Evolutionary conservation across 23 tunicate species (phyloP).

Genomic region (Oikopleura dioica): DNA sequence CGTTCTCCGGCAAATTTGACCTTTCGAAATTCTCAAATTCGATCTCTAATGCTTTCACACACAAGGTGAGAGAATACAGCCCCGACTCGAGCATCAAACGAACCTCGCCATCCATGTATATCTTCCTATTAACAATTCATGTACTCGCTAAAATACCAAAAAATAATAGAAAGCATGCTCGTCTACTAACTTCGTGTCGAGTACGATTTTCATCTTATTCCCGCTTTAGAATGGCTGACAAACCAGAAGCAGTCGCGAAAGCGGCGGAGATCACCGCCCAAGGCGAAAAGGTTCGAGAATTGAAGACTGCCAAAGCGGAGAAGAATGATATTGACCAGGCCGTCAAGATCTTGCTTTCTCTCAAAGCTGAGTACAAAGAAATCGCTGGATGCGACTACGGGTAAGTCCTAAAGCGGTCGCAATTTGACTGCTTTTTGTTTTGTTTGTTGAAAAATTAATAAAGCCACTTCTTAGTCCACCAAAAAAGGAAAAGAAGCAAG

Average conservation of each 20-base stretch:
- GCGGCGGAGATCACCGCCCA: neutral
- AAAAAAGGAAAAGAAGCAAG: neutral
- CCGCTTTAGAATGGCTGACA: conserved; percentile 9
- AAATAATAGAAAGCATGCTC: no score
- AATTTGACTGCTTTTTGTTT: no score
- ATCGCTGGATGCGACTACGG: neutral
- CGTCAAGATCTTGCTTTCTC: neutral
- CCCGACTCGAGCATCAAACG: neutral
- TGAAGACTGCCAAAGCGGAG: neutral
- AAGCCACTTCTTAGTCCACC: no score
- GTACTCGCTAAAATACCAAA: no score
- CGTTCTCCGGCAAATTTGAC: no score
- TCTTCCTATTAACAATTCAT: no score
- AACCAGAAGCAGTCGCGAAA: neutral
- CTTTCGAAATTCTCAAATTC: no score
- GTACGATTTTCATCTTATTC: no score
- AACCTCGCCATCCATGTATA: no score
- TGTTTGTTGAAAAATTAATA: no score
- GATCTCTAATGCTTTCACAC: neutral
- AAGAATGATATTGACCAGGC: neutral
- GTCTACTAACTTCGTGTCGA: no score
- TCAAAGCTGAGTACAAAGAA: neutral
- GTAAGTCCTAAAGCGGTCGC: no score
- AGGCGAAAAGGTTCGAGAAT: neutral
- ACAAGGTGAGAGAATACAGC: neutral